Percentiles rank a stretch among this genome's conserved stretches.
Conservation (phyloP, 2,888 invertebrate species). For the Pandemis heparana region DNA sequence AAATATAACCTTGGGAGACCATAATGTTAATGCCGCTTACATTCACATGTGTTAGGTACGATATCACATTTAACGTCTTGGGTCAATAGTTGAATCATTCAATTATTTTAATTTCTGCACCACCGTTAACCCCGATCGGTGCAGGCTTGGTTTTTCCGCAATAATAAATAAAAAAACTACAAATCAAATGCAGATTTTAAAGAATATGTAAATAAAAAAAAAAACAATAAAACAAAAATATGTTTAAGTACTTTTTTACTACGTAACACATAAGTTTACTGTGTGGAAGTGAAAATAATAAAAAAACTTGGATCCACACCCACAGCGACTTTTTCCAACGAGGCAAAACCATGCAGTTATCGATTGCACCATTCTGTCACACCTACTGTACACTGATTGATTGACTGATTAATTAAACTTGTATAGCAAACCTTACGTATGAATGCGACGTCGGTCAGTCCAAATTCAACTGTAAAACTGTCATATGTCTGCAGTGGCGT, state of each 20-base stretch:
- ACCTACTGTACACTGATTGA: too few relatives aligned
- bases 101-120: constrained; percentile 81
- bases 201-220: background rate
- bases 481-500: too few relatives aligned
- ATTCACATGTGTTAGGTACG: constrained; percentile 46
- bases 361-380: background rate
- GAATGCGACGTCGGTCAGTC: background rate
- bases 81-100: constrained; percentile 83
- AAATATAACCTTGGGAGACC: constrained; percentile 51
- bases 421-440: background rate
- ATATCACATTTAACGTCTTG: constrained; percentile 39
- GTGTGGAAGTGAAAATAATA: background rate
- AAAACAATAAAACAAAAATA: background rate
- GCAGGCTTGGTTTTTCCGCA: constrained; percentile 74
- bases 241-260: background rate
- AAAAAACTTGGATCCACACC: background rate
- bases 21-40: constrained; percentile 51
- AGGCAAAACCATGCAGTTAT: background rate
- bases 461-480: too few relatives aligned
- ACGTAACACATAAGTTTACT: background rate
- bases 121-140: constrained; percentile 67
- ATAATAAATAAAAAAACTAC: constrained; percentile 29
- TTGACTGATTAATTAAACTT: too few relatives aligned
- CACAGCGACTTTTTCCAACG: background rate
- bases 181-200: constrained; percentile 3